These are phyloP conservation scores for Galeopterus variegatus DNA, from an alignment of 2,113 vertebrate species.

Conservation along the genomic window DNA sequence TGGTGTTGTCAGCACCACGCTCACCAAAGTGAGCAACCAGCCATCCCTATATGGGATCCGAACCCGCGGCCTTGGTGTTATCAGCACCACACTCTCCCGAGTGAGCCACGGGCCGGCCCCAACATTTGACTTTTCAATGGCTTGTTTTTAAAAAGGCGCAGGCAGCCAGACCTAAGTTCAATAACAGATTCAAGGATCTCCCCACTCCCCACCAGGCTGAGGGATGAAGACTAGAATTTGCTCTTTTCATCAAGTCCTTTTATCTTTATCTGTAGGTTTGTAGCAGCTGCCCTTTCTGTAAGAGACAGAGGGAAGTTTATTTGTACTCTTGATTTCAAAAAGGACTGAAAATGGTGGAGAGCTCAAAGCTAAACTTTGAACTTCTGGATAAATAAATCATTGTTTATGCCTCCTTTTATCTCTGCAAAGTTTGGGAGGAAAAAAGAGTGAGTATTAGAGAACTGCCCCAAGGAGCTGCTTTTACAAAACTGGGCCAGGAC, in stretches of 20 bases:
- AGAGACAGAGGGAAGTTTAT: slow-evolving; percentile 62
- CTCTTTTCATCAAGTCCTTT: neutral
- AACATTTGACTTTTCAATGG: too few species aligned
- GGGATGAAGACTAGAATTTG: slow-evolving; percentile 13
- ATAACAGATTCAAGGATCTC: neutral
- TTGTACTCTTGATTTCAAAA: slow-evolving; percentile 76
- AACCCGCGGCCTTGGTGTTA: too few species aligned
- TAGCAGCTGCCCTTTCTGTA: slow-evolving; percentile 16
- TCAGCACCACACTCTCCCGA: too few species aligned
- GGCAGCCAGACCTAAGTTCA: too few species aligned
- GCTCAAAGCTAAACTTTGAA: slow-evolving; percentile 77
- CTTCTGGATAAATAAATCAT: slow-evolving; percentile 76
- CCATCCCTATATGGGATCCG: too few species aligned
- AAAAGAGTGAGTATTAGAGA: neutral
- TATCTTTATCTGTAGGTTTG: slow-evolving; percentile 49
- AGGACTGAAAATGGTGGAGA: slow-evolving; percentile 61
- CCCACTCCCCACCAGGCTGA: neutral
- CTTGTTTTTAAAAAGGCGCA: too few species aligned
- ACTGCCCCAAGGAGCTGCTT: slow-evolving; percentile 40
- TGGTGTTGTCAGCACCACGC: too few species aligned
- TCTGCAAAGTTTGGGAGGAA: slow-evolving; percentile 61
- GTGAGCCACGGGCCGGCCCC: too few species aligned
- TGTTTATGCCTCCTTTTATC: slow-evolving; percentile 78
- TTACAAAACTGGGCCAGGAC: slow-evolving; percentile 5
- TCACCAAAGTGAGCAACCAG: too few species aligned